Conservation (phyloP, 2,888 invertebrate species). For the Empis livida region DNA sequence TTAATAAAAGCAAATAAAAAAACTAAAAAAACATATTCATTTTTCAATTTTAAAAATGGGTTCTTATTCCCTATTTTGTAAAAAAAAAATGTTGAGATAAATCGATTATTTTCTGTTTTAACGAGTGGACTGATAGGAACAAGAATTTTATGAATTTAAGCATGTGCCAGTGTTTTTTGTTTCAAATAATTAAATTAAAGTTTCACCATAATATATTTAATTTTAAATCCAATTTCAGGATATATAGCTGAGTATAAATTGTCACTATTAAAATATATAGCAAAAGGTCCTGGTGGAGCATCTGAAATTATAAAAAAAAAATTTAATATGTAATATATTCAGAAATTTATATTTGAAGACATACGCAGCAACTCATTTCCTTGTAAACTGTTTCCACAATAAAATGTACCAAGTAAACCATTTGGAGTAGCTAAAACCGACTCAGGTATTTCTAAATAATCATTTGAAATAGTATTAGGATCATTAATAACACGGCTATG, state of each 20-base stretch:
- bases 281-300: constrained; percentile 45
- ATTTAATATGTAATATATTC: background rate
- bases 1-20: too few relatives aligned
- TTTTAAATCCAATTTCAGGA: constrained; percentile 26
- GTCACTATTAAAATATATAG: constrained; percentile 45
- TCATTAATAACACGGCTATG: constrained; percentile 40
- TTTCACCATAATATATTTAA: constrained; percentile 19
- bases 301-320: constrained; percentile 27
- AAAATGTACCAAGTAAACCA: constrained; percentile 26
- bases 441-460: constrained; percentile 44
- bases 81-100: too few relatives aligned
- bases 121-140: too few relatives aligned
- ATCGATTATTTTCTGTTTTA: too few relatives aligned
- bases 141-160: too few relatives aligned
- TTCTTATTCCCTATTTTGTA: too few relatives aligned
- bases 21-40: too few relatives aligned
- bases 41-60: too few relatives aligned
- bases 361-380: constrained; percentile 20
- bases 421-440: constrained; percentile 34
- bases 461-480: constrained; percentile 36
- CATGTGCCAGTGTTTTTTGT: too few relatives aligned
- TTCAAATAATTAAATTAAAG: too few relatives aligned
- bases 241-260: constrained; percentile 25
- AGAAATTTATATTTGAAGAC: constrained; percentile 2
- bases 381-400: constrained; percentile 24